Evolutionary conservation across 2,888 invertebrate genomes (phyloP).

Genomic region (Eurytoma californica): DNA sequence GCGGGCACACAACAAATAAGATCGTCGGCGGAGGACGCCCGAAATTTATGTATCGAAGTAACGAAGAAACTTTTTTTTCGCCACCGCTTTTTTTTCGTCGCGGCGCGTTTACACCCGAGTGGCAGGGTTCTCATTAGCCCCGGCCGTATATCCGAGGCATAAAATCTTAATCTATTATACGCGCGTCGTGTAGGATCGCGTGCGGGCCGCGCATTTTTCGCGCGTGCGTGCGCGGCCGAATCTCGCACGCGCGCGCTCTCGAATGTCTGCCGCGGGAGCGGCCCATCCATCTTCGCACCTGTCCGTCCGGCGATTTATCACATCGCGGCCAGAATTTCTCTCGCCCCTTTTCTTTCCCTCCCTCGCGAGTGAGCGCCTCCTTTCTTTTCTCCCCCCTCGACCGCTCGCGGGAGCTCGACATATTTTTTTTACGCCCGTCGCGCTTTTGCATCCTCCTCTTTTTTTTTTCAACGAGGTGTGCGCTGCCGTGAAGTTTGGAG

Average conservation of each 20-base stretch:
- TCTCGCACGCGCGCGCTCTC: conserved; percentile 27
- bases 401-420: too few species aligned
- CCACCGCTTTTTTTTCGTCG: background rate
- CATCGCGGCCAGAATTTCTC: conserved; percentile 15
- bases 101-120: background rate
- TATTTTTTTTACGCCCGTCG: too few species aligned
- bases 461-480: too few species aligned
- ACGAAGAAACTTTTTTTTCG: background rate
- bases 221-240: conserved; percentile 16
- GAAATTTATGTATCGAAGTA: conserved; percentile 41
- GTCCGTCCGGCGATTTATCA: conserved; percentile 54
- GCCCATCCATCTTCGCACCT: conserved; percentile 55
- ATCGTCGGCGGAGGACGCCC: background rate
- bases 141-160: conserved; percentile 6
- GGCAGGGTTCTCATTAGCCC: conserved; percentile 18
- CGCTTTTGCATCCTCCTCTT: too few species aligned
- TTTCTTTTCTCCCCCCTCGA: background rate
- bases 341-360: background rate
- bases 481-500: too few species aligned
- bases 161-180: conserved; percentile 38
- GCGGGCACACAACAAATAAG: background rate
- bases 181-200: background rate
- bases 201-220: background rate
- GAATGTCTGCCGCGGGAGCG: conserved; percentile 20
- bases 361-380: background rate